phyloP scores from a whole-genome alignment of 92 coral and sea anemone species.

The Porites rus region DNA sequence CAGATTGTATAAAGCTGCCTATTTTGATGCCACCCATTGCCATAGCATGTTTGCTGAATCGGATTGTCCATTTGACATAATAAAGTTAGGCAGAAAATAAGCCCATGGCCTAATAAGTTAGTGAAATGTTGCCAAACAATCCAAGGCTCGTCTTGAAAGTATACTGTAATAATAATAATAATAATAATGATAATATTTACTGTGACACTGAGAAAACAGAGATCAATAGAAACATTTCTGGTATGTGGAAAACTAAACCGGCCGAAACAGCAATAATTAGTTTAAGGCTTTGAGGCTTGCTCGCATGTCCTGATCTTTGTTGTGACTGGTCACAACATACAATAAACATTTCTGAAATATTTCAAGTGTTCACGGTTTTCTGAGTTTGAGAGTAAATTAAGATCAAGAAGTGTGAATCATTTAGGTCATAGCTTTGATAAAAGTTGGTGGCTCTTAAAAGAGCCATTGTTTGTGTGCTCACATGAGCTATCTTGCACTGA shows the following conservation, averaged over 20 bases:
- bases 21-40: neutral
- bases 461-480: conserved; percentile 10
- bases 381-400: neutral
- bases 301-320: no score
- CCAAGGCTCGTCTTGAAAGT: neutral
- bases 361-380: no score
- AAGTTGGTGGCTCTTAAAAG: neutral
- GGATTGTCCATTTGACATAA: neutral
- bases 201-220: no score
- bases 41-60: neutral
- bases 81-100: neutral
- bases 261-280: no score
- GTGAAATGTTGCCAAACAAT: conserved; percentile 13
- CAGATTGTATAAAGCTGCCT: neutral
- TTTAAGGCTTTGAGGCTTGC: no score
- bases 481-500: neutral
- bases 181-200: no score
- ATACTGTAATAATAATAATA: neutral
- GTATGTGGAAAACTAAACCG: no score
- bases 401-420: conserved; percentile 3
- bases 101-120: conserved; percentile 8
- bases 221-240: no score
- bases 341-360: no score
- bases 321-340: no score
- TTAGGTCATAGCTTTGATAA: neutral